phyloP scores from a whole-genome alignment of 1,140 invertebrate genomes.

The Hormaphis cornu region DNA sequence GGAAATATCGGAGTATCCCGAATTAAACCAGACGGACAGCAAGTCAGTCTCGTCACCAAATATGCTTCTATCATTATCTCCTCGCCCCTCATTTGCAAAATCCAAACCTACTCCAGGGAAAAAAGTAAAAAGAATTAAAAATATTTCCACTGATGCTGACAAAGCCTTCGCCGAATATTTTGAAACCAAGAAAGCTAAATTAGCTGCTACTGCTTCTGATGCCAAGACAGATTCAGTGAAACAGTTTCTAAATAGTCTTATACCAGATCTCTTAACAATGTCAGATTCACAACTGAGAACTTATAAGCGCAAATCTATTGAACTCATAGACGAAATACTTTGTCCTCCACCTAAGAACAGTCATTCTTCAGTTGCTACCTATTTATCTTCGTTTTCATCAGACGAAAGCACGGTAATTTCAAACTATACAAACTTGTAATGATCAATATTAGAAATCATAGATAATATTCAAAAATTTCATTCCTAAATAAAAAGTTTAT shows the following conservation, averaged over 20 bases:
- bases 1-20: slow-evolving; percentile 10
- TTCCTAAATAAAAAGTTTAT: background rate
- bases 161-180: background rate
- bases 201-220: background rate
- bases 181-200: background rate
- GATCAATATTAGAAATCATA: background rate
- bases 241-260: slow-evolving; percentile 4
- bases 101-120: background rate
- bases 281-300: background rate
- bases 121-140: background rate
- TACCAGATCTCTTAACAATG: slow-evolving; percentile 4
- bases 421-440: background rate
- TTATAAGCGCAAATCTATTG: background rate
- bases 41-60: background rate
- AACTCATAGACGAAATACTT: background rate
- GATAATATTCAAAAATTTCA: no score
- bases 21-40: background rate
- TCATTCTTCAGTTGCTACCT: background rate
- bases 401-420: background rate
- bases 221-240: background rate
- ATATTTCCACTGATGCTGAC: background rate
- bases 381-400: background rate
- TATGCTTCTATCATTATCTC: background rate
- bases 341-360: background rate
- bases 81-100: background rate